Percentiles rank a stretch among this genome's conserved stretches.
phyloP scores from a whole-genome alignment of 2,113 vertebrate genomes.

The Lepus europaeus region DNA sequence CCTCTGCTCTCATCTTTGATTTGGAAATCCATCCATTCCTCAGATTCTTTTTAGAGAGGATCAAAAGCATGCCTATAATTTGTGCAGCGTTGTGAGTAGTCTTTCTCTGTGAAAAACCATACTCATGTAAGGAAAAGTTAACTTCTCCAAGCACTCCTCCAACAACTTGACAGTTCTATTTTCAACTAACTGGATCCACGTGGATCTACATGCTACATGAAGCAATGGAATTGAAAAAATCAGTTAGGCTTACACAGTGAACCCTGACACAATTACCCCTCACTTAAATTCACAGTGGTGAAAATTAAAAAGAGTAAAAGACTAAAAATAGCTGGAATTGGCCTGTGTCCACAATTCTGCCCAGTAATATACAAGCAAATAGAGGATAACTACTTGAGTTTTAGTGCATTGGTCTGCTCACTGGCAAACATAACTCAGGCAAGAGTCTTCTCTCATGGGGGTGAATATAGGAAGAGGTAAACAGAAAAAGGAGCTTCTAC shows the following conservation, averaged over 20 bases:
- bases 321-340: constrained; percentile 15
- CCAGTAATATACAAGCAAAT: neutral
- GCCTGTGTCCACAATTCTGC: neutral
- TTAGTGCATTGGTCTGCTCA: neutral
- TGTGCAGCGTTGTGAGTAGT: neutral
- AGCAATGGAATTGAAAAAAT: constrained; percentile 9
- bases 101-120: constrained; percentile 4
- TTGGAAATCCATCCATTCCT: neutral
- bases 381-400: neutral
- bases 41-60: neutral
- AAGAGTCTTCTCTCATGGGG: neutral
- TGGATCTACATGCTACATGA: neutral
- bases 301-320: constrained; percentile 41
- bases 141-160: neutral
- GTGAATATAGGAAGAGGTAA: neutral
- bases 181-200: neutral
- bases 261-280: neutral
- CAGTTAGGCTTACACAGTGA: neutral
- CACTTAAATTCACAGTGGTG: neutral
- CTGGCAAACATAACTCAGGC: neutral
- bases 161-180: neutral
- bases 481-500: constrained; percentile 11
- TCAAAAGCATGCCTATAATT: neutral
- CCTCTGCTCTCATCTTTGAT: neutral
- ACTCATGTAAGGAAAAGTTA: neutral